These are phyloP conservation scores for Triplophysa dalaica DNA, from an alignment of 2,113 vertebrate genomes.

Conservation along the genomic window DNA sequence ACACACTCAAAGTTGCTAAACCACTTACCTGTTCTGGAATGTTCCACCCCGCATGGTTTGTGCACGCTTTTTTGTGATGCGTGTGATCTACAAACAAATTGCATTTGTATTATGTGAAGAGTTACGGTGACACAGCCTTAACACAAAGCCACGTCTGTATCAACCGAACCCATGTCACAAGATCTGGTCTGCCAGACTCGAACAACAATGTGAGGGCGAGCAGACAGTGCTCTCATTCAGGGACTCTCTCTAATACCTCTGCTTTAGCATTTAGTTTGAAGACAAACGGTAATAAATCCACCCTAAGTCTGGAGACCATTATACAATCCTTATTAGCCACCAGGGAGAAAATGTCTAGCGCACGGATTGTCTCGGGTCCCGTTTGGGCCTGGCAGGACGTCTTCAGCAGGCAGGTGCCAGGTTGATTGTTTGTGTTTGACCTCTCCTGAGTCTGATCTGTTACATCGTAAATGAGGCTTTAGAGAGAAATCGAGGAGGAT, in stretches of 20 bases:
- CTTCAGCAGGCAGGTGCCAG: constrained; percentile 34
- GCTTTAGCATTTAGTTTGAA: constrained; percentile 67
- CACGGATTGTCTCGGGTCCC: constrained; percentile 38
- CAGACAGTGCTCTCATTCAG: constrained; percentile 72
- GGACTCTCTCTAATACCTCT: constrained; percentile 55
- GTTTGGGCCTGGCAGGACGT: constrained; percentile 33
- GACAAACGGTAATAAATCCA: constrained; percentile 65
- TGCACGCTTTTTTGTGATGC: constrained; percentile 42
- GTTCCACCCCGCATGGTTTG: neutral
- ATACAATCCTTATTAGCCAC: constrained; percentile 54
- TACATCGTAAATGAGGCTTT: constrained; percentile 12
- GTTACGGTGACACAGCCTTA: constrained; percentile 65
- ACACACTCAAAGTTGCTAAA: constrained; percentile 1
- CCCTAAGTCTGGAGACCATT: constrained; percentile 51
- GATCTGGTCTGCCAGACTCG: constrained; percentile 66
- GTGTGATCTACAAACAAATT: constrained; percentile 51
- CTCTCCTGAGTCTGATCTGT: constrained; percentile 16
- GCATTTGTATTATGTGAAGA: constrained; percentile 53
- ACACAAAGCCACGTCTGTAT: constrained; percentile 73
- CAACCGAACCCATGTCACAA: constrained; percentile 70
- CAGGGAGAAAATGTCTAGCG: constrained; percentile 57
- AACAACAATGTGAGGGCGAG: constrained; percentile 64
- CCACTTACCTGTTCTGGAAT: neutral
- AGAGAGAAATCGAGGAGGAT: constrained; percentile 8
- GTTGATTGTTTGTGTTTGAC: constrained; percentile 1